Evolutionary conservation across 2,113 vertebrate genomes (phyloP), one percentile per base, ranked within the genome.

Genomic region (Oryctolagus cuniculus): DNA sequence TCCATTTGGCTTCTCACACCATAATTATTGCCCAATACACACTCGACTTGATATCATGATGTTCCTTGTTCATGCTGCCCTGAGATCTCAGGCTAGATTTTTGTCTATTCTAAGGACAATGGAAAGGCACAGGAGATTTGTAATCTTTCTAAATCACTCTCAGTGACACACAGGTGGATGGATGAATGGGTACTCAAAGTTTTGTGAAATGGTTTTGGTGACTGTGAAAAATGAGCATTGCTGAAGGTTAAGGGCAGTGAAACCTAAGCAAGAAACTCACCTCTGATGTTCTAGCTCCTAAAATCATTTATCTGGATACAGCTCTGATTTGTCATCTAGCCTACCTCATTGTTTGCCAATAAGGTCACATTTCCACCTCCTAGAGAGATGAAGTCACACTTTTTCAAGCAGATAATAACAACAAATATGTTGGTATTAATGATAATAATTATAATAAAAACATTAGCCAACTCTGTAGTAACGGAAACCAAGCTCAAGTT

Each of bases 121-220:
- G 22, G 84, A 96, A 97, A 97, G 96, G 77, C 92, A 93, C 10
- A 34, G 87, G 81, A 80, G 93, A 96, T 84, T 85, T 94, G 90
- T 93, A 97, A 96, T 97, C 96, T 95, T 96, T 94, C 93, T 94
- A 95, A 97, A 96, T 97, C 95, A 96, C 73, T 95, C 63, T 63
- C 38, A 53, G 75, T 95, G 96, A 96, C 93, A 93, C 72, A 49
- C 66, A 80, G 75, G 58, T 93, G 84, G 95, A 97, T 95, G 92
- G 93, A 97, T 97, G 96, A 94, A 96, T 94, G 84, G 89, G 64
- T 91, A 53, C 82, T 95, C 94, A 86, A 95, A 96, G 91, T 92
- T 97, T 93, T 94, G 95, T 90, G 75, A 95, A 95, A 96, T 93
- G 77, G 63, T 88, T 95, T 94, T 78, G 63, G 93, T 73, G 93